phyloP scores from a whole-genome alignment of 2,797 vertebrate species.

The Ctenochaetus hawaiiensis region DNA sequence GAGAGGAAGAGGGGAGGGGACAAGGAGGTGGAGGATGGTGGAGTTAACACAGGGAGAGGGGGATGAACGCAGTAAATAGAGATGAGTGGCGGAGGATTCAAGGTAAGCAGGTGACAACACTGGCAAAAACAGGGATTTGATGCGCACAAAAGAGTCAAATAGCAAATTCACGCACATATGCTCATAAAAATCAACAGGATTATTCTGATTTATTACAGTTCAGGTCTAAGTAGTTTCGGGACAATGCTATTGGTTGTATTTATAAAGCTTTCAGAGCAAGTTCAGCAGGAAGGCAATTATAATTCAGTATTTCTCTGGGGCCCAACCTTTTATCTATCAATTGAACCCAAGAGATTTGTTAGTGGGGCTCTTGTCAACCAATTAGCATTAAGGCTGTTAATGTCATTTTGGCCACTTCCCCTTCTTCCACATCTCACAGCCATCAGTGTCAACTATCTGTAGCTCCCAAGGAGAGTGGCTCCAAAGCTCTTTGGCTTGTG shows the following conservation, averaged over 20 bases:
- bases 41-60: constrained; percentile 43
- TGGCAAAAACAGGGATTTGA: constrained; percentile 17
- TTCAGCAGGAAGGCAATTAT: not conserved
- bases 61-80: constrained; percentile 52
- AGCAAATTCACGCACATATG: not conserved
- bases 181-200: not conserved
- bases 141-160: not conserved
- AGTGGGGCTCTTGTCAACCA: not conserved
- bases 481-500: not conserved
- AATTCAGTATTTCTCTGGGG: not conserved
- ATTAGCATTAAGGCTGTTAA: not conserved
- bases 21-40: constrained; percentile 51
- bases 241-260: not conserved
- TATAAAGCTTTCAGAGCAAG: not conserved
- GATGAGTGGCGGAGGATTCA: constrained; percentile 36
- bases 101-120: constrained; percentile 35
- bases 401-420: not conserved
- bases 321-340: constrained; percentile 1
- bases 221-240: constrained; percentile 59
- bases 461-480: not conserved
- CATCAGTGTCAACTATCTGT: not conserved
- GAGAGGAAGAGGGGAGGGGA: constrained; percentile 18
- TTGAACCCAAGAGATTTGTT: not conserved
- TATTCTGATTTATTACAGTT: not conserved
- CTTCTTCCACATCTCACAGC: not conserved